Conservation (phyloP, 2,113 vertebrate genomes). For the Eubucco bourcierii region DNA sequence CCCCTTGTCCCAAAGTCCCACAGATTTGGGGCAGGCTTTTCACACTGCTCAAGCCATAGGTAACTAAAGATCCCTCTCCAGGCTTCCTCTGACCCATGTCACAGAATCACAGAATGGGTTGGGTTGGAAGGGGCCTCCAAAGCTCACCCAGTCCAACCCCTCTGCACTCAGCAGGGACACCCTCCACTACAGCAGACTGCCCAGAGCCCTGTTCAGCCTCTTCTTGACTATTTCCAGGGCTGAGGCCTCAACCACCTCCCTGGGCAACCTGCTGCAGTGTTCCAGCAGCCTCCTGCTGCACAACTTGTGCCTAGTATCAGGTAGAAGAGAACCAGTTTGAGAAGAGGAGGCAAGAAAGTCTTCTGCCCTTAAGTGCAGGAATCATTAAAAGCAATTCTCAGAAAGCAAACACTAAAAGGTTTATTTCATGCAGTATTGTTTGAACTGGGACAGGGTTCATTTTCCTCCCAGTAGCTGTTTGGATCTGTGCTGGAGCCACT, state of each 20-base stretch:
- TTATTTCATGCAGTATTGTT: background rate
- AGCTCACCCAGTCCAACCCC: no score
- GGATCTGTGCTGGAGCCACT: background rate
- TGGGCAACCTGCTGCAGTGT: no score
- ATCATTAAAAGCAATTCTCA: slow-evolving; percentile 11
- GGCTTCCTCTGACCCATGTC: background rate
- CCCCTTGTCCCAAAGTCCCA: background rate
- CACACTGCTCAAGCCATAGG: background rate
- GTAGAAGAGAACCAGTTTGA: background rate
- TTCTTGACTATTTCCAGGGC: no score
- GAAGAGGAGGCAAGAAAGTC: background rate
- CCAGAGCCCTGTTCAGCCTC: no score
- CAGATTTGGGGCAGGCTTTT: background rate
- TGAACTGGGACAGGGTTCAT: background rate
- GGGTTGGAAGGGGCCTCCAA: no score
- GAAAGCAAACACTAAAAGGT: slow-evolving; percentile 25
- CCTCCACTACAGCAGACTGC: no score
- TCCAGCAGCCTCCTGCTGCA: no score
- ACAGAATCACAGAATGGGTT: no score
- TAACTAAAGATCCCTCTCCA: background rate
- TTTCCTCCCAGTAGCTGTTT: background rate
- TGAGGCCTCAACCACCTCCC: no score
- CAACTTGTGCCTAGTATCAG: background rate
- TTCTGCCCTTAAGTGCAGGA: background rate
- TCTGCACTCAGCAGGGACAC: no score